These are phyloP conservation scores for Musca vetustissima DNA, from an alignment of 1,140 invertebrate genomes.

Conservation along the genomic window DNA sequence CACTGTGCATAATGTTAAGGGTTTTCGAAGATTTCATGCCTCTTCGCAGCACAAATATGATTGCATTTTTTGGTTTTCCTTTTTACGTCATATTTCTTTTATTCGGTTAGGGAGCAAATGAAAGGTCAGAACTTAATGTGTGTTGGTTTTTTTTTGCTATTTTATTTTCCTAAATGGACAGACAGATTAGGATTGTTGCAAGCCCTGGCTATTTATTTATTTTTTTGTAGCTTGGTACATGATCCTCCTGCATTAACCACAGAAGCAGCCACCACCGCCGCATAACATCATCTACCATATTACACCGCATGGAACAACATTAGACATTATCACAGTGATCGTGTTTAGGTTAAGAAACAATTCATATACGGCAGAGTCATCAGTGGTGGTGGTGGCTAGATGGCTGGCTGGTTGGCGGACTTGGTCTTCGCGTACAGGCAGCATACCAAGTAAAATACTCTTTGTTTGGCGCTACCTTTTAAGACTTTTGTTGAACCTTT, in stretches of 20 bases:
- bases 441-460: not conserved
- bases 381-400: too few species aligned
- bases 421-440: not conserved
- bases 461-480: constrained; percentile 22
- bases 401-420: too few species aligned
- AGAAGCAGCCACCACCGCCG: not conserved
- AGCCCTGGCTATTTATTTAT: too few species aligned
- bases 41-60: too few species aligned
- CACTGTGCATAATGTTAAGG: too few species aligned
- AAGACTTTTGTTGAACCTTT: constrained; percentile 16
- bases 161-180: not conserved
- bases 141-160: not conserved
- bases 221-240: not conserved
- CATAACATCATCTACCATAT: not conserved
- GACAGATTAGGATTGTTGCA: too few species aligned
- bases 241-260: not conserved
- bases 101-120: not conserved
- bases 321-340: not conserved
- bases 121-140: constrained; percentile 23
- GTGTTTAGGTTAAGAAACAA: constrained; percentile 16
- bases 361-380: too few species aligned
- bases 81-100: not conserved
- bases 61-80: too few species aligned
- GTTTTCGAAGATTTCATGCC: too few species aligned
- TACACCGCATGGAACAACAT: not conserved